phyloP scores from a whole-genome alignment of 2,113 vertebrate genomes.

The Osmerus mordax region DNA sequence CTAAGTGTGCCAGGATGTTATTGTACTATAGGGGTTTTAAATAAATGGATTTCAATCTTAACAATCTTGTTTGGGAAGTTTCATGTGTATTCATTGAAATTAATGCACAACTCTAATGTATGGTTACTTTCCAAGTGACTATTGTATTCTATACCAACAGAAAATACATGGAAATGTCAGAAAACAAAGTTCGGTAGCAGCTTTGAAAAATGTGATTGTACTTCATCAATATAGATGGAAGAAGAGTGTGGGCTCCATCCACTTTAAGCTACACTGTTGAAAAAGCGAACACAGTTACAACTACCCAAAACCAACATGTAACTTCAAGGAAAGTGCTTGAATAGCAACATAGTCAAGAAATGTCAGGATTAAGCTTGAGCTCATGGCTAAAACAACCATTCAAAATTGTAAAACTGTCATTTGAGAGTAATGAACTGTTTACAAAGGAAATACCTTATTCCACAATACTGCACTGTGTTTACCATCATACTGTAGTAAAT shows the following conservation, averaged over 20 bases:
- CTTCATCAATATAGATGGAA: constrained; percentile 20
- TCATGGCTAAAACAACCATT: constrained; percentile 30
- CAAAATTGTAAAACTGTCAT: constrained; percentile 25
- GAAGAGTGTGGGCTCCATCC: constrained; percentile 16
- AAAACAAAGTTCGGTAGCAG: constrained; percentile 52
- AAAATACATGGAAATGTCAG: constrained; percentile 33
- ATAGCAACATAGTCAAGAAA: constrained; percentile 41
- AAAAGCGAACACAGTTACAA: constrained; percentile 12
- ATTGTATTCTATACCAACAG: constrained; percentile 27
- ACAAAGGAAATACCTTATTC: constrained; percentile 30
- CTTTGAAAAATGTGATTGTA: constrained; percentile 46
- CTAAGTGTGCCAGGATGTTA: constrained; percentile 25
- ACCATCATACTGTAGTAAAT: constrained; percentile 25
- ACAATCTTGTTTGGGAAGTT: constrained; percentile 10
- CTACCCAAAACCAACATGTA: constrained; percentile 41
- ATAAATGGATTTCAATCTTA: constrained; percentile 43
- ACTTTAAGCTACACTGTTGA: constrained; percentile 8
- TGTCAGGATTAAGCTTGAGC: constrained; percentile 46
- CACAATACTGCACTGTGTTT: constrained; percentile 15
- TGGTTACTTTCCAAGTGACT: constrained; percentile 35
- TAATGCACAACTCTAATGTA: constrained; percentile 38
- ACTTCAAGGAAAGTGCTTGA: constrained; percentile 45
- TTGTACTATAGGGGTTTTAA: constrained; percentile 37
- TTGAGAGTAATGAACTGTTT: constrained; percentile 19
- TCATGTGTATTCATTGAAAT: constrained; percentile 33